phyloP scores from a whole-genome alignment of 2,113 vertebrate species.

The Alaudala cheleensis region DNA sequence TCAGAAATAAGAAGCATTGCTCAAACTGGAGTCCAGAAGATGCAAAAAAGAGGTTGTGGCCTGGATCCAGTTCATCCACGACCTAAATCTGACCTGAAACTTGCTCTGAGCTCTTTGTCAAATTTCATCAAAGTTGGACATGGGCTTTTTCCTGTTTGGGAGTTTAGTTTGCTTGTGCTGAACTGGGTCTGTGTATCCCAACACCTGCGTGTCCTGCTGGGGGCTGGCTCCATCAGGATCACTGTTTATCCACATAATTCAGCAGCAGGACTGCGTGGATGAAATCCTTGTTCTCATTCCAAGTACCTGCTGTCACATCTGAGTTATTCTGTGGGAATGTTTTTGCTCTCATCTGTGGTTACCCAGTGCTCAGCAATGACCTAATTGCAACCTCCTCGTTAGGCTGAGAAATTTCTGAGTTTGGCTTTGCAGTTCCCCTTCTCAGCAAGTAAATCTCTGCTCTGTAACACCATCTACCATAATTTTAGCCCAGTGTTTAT shows the following conservation, averaged over 20 bases:
- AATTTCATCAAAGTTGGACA: background rate
- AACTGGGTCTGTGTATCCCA: background rate
- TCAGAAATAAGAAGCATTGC: background rate
- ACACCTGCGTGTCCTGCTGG: background rate
- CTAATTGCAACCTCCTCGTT: background rate
- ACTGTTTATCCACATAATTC: background rate
- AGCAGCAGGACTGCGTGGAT: background rate
- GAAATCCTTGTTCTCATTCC: conserved; percentile 43
- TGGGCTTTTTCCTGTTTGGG: background rate
- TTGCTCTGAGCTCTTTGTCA: background rate
- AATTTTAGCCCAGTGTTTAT: background rate
- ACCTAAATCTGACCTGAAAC: background rate
- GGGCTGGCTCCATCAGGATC: background rate
- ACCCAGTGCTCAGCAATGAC: background rate
- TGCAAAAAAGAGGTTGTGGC: background rate
- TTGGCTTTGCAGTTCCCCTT: background rate
- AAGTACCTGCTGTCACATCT: conserved; percentile 10
- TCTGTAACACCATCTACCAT: background rate
- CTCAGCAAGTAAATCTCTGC: background rate
- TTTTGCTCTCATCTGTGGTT: background rate
- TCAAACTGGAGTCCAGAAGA: background rate
- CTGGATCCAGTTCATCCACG: background rate
- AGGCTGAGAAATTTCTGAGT: background rate
- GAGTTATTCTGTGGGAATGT: conserved; percentile 29
- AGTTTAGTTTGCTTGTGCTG: background rate